Percentiles rank a stretch among this genome's conserved stretches.
Conservation (phyloP, 2,113 vertebrate genomes). For the Lepisosteus osseus region DNA sequence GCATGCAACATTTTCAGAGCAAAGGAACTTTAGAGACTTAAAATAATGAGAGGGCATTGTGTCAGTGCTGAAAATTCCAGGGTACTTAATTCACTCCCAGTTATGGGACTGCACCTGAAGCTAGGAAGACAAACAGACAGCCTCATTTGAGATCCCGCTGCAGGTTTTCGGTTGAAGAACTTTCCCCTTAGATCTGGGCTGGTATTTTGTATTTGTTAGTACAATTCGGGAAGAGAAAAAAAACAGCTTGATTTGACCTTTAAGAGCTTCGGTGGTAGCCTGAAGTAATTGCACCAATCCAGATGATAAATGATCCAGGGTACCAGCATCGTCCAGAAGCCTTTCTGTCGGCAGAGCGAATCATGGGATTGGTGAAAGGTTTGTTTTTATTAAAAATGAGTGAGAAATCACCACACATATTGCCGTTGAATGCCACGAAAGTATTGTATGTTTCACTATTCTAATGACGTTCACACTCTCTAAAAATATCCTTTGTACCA, state of each 20-base stretch:
- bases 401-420: not conserved
- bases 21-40: not conserved
- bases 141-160: not conserved
- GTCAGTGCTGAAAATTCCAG: not conserved
- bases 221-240: not conserved
- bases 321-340: not conserved
- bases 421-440: not conserved
- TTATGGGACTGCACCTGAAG: not conserved
- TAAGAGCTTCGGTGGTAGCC: not conserved
- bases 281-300: not conserved
- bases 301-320: not conserved
- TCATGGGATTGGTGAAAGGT: not conserved
- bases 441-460: not conserved
- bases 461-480: too few species aligned
- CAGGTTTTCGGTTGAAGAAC: not conserved
- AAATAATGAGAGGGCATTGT: not conserved
- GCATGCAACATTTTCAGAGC: not conserved
- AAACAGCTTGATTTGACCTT: not conserved
- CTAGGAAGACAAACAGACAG: not conserved
- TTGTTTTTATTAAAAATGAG: not conserved
- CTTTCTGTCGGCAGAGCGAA: not conserved
- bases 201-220: not conserved
- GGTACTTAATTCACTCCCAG: not conserved
- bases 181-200: not conserved
- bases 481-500: too few species aligned